A percentile compares a stretch with the other conserved stretches of the same genome.
These are phyloP conservation scores for Trinorchestia longiramus DNA, from an alignment of 1,140 invertebrate genomes.

Conservation along the genomic window DNA sequence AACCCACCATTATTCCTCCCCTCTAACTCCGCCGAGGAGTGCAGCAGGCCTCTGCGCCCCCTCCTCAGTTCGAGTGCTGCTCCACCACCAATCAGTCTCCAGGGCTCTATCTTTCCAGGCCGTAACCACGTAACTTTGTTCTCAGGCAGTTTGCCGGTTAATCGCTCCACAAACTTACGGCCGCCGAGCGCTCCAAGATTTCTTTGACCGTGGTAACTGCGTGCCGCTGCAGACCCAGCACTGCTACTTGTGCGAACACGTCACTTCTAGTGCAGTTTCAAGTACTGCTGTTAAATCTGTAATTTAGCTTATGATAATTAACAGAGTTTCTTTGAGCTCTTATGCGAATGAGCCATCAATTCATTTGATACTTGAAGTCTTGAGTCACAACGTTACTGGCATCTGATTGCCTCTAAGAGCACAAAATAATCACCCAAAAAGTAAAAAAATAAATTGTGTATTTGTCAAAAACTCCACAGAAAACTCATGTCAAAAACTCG, in stretches of 20 bases:
- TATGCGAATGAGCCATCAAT: too few relatives aligned
- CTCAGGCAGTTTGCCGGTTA: conserved; percentile 39
- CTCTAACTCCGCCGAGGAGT: background rate
- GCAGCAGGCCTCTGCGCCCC: background rate
- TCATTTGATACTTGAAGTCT: too few relatives aligned
- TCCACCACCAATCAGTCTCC: conserved; percentile 40
- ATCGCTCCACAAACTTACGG: conserved; percentile 45
- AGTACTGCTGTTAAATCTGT: background rate
- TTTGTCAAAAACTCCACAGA: too few relatives aligned
- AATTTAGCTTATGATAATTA: too few relatives aligned
- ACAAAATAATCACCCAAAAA: too few relatives aligned
- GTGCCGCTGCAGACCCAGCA: background rate
- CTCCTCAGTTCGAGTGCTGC: background rate
- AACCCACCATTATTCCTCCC: background rate
- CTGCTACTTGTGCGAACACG: background rate
- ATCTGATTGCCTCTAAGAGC: too few relatives aligned
- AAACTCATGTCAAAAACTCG: too few relatives aligned
- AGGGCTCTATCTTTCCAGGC: conserved; percentile 48
- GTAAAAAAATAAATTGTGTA: too few relatives aligned
- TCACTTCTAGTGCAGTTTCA: background rate
- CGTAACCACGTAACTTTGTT: conserved; percentile 46
- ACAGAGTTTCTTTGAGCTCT: too few relatives aligned
- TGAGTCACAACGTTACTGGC: too few relatives aligned
- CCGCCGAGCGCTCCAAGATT: background rate
- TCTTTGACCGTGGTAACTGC: background rate